Base-by-base conservation (phyloP, 2,113 vertebrate genomes). In the Mustela lutreola region DNA sequence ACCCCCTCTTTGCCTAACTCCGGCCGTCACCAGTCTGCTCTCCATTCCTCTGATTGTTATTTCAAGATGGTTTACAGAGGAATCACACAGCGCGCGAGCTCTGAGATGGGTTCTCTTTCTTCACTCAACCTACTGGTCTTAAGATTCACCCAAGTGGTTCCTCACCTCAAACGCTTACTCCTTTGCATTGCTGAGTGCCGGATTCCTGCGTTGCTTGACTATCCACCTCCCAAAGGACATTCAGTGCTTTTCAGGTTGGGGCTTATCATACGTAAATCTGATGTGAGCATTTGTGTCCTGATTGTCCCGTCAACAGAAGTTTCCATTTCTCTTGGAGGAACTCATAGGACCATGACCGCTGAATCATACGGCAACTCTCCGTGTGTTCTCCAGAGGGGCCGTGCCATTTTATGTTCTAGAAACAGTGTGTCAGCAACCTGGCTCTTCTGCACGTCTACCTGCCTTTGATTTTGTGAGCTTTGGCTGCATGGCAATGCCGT, bases 401-500 rank as follows among this genome's bases (percentile, higher is more conserved):
- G 1, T 78, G 11, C 4, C 21, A 3, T 90, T 36, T 78, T 62
- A 48, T 2, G 3, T n/a, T 50, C 31, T 50, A 18, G 15, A 73
- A 63, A 45, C 88, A 79, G 26, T 0, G 21, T 11, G 45, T 33
- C 28, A 63, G 5, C 33, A 48, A n/a, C 76, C 39, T 60, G 45
- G 42, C 26, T n/a, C 48, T 48, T 48, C 75, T 48, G 75, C 42
- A 8, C 4, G 14, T 15, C 42, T 31, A 2, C 42, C 75, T 48
- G 75, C 75, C 75, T 78, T 45, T 48, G 75, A 48, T 4, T 45
- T 31, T 48, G 75, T 48, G 75, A 28, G 8, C 42, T 16, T 48
- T 0, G 8, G 42, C 42, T 48, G 26, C 16, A 2, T 48, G 7
- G 26, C 0, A 26, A 18, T 18, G 48, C 28, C 42, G 2, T 11